Evolutionary conservation across 2,888 invertebrate genomes (phyloP), one percentile per base, ranked within the genome.

Genomic region (Ormyrus labotus): DNA sequence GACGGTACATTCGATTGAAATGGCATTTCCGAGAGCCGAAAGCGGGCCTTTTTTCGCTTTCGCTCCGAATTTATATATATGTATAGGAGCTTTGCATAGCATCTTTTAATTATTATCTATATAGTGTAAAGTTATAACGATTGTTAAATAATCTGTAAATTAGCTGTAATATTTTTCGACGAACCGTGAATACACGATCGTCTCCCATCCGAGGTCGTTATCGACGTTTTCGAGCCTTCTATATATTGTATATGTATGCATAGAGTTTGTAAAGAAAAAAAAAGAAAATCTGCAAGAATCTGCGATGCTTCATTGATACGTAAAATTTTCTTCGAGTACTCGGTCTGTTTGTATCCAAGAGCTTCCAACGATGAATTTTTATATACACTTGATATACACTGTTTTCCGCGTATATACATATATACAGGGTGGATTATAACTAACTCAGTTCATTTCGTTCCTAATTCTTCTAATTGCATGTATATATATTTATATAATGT

Each of bases 201-300:
- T 64, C 47, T 50, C 65, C 13, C 5, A 65, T 8, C 34, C 75
- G 51, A 75, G 75, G 75, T 51, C 61, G 53, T 68, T 50, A 75
- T 75, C 61, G 75, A 75, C 61, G 13, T 67, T 75, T 75, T n/a
- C 13, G 53, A 19, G 47, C 60, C 74, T 67, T 74, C 45, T 4
- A 34, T 34, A 34, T 34, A 34, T 4, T 34, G 34, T 34, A 34
- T 34, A 34, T 50, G 13, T 34, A 34, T 48, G 9, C n/a, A 53
- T 13, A 55, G 53, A 45, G 51, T 34, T 3, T 58, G 7, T 50
- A 13, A 34, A 34, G 2, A 2, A 34, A 34, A 34, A 34, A 0
- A 34, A 34, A 34, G 34, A 34, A 34, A 34, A 34, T 34, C 34
- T 34, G 3, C 34, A 34, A 34, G 34, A 34, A 4, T 34, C 34